A percentile compares a stretch with the other conserved stretches of the same genome.
phyloP scores from a whole-genome alignment of 2,113 vertebrate genomes.

The Pachypanchax playfairii region DNA sequence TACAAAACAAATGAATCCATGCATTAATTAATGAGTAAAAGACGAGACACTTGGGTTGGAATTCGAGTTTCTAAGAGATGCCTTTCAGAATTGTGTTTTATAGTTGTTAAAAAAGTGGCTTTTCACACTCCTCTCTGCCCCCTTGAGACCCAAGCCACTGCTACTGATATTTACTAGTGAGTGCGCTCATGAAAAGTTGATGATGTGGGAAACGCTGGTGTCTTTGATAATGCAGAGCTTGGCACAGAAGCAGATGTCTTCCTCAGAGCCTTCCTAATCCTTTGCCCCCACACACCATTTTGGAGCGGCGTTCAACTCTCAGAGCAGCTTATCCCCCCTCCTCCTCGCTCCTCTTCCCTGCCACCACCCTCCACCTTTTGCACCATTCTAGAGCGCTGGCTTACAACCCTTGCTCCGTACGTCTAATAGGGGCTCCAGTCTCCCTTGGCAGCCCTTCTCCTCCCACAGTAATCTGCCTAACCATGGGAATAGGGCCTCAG shows the following conservation, averaged over 20 bases:
- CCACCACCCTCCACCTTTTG: slow-evolving; percentile 63
- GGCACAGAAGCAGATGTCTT: slow-evolving; percentile 83
- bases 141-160: slow-evolving; percentile 61
- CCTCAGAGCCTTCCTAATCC: slow-evolving; percentile 81
- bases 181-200: slow-evolving; percentile 83
- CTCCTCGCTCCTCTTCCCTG: slow-evolving; percentile 57
- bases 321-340: slow-evolving; percentile 75
- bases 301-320: slow-evolving; percentile 74
- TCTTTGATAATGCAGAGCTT: slow-evolving; percentile 81
- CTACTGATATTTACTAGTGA: slow-evolving; percentile 79
- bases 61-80: slow-evolving; percentile 47
- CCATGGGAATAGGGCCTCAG: slow-evolving; percentile 67
- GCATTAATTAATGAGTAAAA: slow-evolving; percentile 46
- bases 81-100: slow-evolving; percentile 61
- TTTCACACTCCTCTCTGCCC: slow-evolving; percentile 50
- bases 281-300: slow-evolving; percentile 77
- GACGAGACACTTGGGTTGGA: slow-evolving; percentile 28
- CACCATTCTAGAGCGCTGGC: slow-evolving; percentile 52
- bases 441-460: slow-evolving; percentile 73
- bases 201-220: slow-evolving; percentile 79
- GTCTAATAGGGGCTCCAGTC: slow-evolving; percentile 70
- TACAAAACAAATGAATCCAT: slow-evolving; percentile 33
- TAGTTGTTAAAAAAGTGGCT: slow-evolving; percentile 57
- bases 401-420: slow-evolving; percentile 64
- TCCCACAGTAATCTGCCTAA: slow-evolving; percentile 76